Evolutionary conservation across 2,888 invertebrate species (phyloP).

Genomic region (Gortyna flavago): DNA sequence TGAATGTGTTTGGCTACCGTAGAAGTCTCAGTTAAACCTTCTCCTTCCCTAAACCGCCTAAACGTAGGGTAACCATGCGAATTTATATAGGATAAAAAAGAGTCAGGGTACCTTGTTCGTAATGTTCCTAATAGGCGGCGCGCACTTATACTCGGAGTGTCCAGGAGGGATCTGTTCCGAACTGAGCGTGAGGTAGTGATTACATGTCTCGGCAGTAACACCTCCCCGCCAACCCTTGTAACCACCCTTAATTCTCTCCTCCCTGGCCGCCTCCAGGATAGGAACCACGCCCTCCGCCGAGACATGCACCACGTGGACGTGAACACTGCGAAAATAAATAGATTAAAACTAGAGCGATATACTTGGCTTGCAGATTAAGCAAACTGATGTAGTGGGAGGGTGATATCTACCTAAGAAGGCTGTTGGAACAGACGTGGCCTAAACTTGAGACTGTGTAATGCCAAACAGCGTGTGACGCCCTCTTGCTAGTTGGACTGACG

Average conservation of each 20-base stretch:
- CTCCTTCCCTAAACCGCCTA: not conserved
- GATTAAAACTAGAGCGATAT: not conserved
- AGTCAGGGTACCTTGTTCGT: constrained; percentile 86
- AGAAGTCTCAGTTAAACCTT: not conserved
- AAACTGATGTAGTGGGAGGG: not conserved
- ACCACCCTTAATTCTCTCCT: constrained; percentile 84
- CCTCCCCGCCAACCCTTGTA: constrained; percentile 87
- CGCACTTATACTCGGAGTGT: constrained; percentile 92
- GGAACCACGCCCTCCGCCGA: constrained; percentile 90
- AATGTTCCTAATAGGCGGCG: constrained; percentile 91
- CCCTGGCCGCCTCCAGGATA: constrained; percentile 86
- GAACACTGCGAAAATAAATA: constrained; percentile 80
- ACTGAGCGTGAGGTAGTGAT: constrained; percentile 91
- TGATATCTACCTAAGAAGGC: not conserved
- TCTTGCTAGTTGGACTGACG: not conserved
- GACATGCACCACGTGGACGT: constrained; percentile 91
- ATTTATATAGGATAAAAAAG: not conserved
- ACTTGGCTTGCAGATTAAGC: not conserved
- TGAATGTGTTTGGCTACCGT: not conserved
- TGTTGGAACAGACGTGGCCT: not conserved
- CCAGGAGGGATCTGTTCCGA: constrained; percentile 91
- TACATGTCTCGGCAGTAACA: constrained; percentile 92
- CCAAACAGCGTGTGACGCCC: not conserved
- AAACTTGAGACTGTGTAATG: not conserved
- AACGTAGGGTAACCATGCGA: not conserved